These are phyloP conservation scores for Philereme transversata DNA, from an alignment of 2,888 invertebrate genomes.

Conservation along the genomic window DNA sequence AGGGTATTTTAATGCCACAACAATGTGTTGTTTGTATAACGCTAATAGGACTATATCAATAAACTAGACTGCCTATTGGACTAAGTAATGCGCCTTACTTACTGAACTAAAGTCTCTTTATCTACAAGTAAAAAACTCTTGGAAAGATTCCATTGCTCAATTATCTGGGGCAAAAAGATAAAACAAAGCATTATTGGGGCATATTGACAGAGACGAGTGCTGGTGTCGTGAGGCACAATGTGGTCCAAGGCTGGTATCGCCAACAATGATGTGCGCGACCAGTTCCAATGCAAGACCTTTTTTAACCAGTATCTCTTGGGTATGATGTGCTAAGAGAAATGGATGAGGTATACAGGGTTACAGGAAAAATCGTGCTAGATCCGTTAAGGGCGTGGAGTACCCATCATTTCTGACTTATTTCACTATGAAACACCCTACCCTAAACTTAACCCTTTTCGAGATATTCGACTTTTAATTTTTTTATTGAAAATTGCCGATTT, in stretches of 20 bases:
- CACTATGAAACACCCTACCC: no score
- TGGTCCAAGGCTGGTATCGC: conserved; percentile 68
- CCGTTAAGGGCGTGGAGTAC: no score
- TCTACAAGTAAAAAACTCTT: conserved; percentile 7
- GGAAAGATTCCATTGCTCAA: conserved; percentile 41
- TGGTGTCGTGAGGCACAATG: conserved; percentile 50
- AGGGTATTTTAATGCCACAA: no score
- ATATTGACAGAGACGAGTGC: conserved; percentile 36
- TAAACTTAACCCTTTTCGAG: no score
- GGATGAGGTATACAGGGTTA: conserved; percentile 31
- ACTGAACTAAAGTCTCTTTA: no score
- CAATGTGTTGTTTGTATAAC: no score
- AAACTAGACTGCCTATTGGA: neutral
- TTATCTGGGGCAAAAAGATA: conserved; percentile 21
- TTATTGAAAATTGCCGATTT: no score
- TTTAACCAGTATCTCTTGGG: conserved; percentile 65
- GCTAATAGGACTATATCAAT: no score
- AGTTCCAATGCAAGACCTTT: conserved; percentile 61
- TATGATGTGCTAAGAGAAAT: conserved; percentile 37
- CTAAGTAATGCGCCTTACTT: neutral
- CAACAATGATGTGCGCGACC: conserved; percentile 74
- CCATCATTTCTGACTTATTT: no score
- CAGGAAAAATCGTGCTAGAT: no score
- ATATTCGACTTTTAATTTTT: no score
- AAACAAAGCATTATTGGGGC: conserved; percentile 27